Evolutionary conservation across 2,113 vertebrate species (phyloP).

Genomic region (Cottus gobio): DNA sequence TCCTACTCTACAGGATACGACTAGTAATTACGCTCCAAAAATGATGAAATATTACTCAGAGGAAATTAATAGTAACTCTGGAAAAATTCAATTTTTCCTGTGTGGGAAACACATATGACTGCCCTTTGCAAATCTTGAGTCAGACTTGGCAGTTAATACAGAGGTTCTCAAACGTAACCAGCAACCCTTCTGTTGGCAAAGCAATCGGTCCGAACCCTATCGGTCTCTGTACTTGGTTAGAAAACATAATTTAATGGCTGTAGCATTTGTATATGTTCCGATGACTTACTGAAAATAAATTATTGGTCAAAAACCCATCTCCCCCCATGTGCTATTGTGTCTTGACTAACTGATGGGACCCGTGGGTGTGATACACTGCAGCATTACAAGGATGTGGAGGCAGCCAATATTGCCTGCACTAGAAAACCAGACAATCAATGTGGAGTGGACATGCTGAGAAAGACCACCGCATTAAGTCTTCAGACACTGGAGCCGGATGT

Average conservation of each 20-base stretch:
- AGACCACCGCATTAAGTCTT: background rate
- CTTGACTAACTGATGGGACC: background rate
- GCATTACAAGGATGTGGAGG: conserved; percentile 14
- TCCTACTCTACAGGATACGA: no score
- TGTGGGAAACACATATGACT: no score
- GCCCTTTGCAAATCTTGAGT: no score
- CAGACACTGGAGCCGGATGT: background rate
- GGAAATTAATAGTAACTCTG: no score
- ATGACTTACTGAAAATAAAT: background rate
- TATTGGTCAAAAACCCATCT: conserved; percentile 7
- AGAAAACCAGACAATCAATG: conserved; percentile 27
- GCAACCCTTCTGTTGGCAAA: no score
- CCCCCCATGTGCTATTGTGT: background rate
- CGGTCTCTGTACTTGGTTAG: no score
- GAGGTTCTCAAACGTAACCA: no score
- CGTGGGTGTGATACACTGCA: conserved; percentile 25
- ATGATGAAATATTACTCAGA: no score
- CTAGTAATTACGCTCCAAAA: no score
- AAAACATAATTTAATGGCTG: background rate
- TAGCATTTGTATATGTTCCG: background rate
- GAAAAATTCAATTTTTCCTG: no score
- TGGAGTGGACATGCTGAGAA: background rate
- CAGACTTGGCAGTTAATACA: no score
- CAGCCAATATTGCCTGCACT: background rate
- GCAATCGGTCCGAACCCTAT: no score